Evolutionary conservation across 2,113 vertebrate species (phyloP).

Genomic region (Aspidoscelis tigris): DNA sequence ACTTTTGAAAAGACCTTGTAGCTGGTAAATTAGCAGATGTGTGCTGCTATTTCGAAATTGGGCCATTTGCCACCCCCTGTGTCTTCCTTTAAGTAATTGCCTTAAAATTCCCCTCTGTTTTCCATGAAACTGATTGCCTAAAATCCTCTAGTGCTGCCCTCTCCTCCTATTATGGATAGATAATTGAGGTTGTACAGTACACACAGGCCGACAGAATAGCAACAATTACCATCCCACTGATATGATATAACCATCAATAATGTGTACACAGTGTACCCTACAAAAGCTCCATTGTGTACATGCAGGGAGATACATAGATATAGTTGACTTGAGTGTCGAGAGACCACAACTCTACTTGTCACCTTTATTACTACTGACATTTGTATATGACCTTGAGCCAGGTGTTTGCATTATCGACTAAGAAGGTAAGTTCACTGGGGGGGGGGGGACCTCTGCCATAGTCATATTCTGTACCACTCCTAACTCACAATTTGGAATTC

Average conservation of each 20-base stretch:
- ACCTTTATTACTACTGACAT: slow-evolving; percentile 56
- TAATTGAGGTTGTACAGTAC: slow-evolving; percentile 62
- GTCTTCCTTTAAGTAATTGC: slow-evolving; percentile 27
- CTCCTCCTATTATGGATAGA: slow-evolving; percentile 53
- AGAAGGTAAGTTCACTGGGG: background rate
- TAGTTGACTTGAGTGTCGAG: slow-evolving; percentile 63
- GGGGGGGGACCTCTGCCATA: background rate
- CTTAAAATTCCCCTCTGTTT: slow-evolving; percentile 33
- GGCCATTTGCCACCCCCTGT: background rate
- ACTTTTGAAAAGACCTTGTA: fast-evolving
- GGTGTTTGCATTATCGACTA: slow-evolving; percentile 47
- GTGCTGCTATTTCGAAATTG: slow-evolving; percentile 9
- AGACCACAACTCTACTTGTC: slow-evolving; percentile 70
- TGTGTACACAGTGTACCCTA: slow-evolving; percentile 66
- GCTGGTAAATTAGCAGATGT: background rate
- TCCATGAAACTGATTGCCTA: slow-evolving; percentile 50
- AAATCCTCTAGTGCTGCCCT: slow-evolving; percentile 52
- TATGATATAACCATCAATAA: slow-evolving; percentile 74
- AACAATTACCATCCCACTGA: slow-evolving; percentile 71
- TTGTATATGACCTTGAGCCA: slow-evolving; percentile 54
- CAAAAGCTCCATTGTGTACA: slow-evolving; percentile 74
- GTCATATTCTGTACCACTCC: background rate
- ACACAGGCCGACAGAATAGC: slow-evolving; percentile 58
- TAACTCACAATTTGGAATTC: background rate
- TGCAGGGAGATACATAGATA: slow-evolving; percentile 66